Evolutionary conservation across 2,113 vertebrate species (phyloP), one percentile per base, ranked within the genome.

Genomic region (Cavia porcellus): DNA sequence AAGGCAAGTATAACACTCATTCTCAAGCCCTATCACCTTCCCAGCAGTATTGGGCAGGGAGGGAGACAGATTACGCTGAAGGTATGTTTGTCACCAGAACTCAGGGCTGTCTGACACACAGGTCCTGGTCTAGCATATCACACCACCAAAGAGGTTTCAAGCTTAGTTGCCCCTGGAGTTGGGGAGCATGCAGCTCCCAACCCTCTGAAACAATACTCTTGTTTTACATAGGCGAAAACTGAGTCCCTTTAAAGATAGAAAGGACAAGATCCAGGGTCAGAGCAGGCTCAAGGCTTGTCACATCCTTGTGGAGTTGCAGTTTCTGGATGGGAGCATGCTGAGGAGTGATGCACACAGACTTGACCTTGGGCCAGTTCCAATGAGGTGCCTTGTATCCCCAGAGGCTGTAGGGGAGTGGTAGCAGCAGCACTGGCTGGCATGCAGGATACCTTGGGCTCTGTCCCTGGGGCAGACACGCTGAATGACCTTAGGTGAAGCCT

Each of bases 11-110:
- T 42, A 47, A 45, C 32, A 42, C 9, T 14, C 35, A 1, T 42
- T 6, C 64, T 4, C n/a, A 32, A 61, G 14, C 59, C 47, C 28
- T 0, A 45, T 2, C 42, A n/a, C 15, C 12, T 5, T 14, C n/a
- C 30, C 8, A 4, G 7, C 3, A 77, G 80, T 42, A 13, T 38
- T 45, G 24, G 42, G 59, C 32, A n/a, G 25, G 42, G 32, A 24
- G 7, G 62, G 50, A 80, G 30, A 22, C 89, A 24, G 45, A 20
- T 61, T 55, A 7, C 3, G 57, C n/a, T 68, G 38, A 45, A 42
- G 68, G 25, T 9, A 3, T 24, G 61, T 77, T 9, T 80, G 75
- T 47, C 81, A 3, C 25, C 5, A 5, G 22, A 86, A 83, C 28
- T 20, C 57, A 50, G 55, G 13, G 38, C 3, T 0, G 5, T 42